These are phyloP conservation scores for Ambastaia sidthimunki DNA, from an alignment of 2,797 vertebrate species.

Conservation along the genomic window DNA sequence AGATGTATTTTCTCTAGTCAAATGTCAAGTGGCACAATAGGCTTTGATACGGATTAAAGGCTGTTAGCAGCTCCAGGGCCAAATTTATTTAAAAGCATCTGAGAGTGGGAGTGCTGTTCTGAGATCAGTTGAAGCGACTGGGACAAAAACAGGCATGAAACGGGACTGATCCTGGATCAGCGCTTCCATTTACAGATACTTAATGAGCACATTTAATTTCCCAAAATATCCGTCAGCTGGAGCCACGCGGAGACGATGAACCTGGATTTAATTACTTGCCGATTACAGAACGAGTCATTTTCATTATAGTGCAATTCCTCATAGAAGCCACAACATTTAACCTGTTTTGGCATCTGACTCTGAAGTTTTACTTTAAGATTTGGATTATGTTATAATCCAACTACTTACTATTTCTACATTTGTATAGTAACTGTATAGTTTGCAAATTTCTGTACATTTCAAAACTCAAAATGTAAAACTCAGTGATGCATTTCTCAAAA, in stretches of 20 bases:
- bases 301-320: neutral
- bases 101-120: neutral
- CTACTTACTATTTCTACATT: neutral
- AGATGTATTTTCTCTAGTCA: slow-evolving; percentile 43
- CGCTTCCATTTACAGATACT: neutral
- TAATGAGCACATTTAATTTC: neutral
- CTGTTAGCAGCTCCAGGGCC: slow-evolving; percentile 34
- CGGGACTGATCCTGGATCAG: neutral
- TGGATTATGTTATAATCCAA: neutral
- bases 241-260: neutral
- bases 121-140: slow-evolving; percentile 7
- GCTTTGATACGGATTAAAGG: slow-evolving; percentile 48
- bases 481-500: neutral
- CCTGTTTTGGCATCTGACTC: neutral
- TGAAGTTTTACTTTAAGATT: too few relatives aligned
- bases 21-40: slow-evolving; percentile 44
- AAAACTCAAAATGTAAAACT: too few relatives aligned
- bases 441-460: too few relatives aligned
- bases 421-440: too few relatives aligned
- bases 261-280: neutral
- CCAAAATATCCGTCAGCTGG: neutral
- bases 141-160: neutral
- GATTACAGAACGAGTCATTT: neutral
- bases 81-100: slow-evolving; percentile 37
- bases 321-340: neutral